phyloP scores from a whole-genome alignment of 2,113 vertebrate species.

The Hippotragus niger region DNA sequence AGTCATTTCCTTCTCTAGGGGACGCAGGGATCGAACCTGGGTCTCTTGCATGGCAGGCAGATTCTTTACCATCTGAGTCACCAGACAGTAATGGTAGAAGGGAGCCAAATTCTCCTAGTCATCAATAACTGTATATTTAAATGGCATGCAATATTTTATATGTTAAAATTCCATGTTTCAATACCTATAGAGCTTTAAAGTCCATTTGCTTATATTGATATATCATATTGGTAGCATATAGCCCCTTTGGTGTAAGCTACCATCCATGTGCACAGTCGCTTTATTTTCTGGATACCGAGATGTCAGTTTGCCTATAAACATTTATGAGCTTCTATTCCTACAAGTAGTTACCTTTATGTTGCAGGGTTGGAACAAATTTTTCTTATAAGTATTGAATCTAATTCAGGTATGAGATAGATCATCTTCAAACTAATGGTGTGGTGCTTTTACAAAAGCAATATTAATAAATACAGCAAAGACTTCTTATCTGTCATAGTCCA shows the following conservation, averaged over 20 bases:
- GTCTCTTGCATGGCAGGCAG: neutral
- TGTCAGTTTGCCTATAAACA: neutral
- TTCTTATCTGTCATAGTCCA: neutral
- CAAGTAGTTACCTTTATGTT: neutral
- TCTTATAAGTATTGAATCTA: neutral
- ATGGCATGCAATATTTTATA: neutral
- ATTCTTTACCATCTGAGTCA: neutral
- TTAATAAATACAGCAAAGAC: neutral
- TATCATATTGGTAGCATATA: neutral
- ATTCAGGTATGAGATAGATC: neutral
- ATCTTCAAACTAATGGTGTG: neutral
- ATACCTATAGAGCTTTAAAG: fast-evolving
- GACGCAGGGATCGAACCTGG: neutral
- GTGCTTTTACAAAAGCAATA: neutral
- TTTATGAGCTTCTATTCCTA: neutral
- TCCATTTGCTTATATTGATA: neutral
- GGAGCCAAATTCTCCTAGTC: neutral
- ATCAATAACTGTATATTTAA: neutral
- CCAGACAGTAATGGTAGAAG: neutral
- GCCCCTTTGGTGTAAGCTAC: neutral
- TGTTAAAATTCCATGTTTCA: neutral
- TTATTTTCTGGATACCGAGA: neutral
- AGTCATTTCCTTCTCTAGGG: neutral
- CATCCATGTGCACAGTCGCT: neutral
- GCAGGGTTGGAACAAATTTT: neutral